These are phyloP conservation scores for Cervus canadensis DNA, from an alignment of 2,113 vertebrate species.

Conservation along the genomic window DNA sequence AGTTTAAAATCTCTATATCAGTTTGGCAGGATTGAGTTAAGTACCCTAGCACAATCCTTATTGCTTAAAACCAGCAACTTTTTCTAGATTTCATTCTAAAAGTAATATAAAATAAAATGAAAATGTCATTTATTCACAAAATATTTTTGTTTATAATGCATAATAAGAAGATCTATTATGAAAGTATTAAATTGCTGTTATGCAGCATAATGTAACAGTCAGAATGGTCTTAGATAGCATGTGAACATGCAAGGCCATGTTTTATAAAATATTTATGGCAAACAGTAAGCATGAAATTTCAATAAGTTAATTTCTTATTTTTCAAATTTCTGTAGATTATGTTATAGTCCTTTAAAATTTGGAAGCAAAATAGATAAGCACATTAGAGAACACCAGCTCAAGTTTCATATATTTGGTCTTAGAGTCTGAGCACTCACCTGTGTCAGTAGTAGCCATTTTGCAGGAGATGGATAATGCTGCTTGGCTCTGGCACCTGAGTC, in stretches of 20 bases:
- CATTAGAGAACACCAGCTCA: not conserved
- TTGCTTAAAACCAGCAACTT: not conserved
- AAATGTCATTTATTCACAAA: not conserved
- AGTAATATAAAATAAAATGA: not conserved
- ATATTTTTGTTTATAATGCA: not conserved
- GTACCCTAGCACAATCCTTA: not conserved
- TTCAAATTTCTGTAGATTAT: not conserved
- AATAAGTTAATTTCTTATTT: not conserved
- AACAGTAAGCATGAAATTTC: not conserved
- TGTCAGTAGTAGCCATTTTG: not conserved
- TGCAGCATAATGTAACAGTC: not conserved
- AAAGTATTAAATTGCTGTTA: not conserved
- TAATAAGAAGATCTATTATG: not conserved
- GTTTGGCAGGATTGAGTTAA: not conserved
- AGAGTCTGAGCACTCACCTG: not conserved
- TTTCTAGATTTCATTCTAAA: not conserved
- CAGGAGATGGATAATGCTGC: accelerated
- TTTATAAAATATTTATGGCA: not conserved
- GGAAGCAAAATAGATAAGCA: not conserved
- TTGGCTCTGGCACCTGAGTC: accelerated
- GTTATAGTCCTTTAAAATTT: not conserved
- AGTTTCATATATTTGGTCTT: accelerated
- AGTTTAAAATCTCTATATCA: not conserved
- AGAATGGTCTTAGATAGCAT: not conserved
- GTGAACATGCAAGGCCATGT: accelerated